Evolutionary conservation across 2,113 vertebrate species (phyloP).

Genomic region (Corythoichthys haematopterus): DNA sequence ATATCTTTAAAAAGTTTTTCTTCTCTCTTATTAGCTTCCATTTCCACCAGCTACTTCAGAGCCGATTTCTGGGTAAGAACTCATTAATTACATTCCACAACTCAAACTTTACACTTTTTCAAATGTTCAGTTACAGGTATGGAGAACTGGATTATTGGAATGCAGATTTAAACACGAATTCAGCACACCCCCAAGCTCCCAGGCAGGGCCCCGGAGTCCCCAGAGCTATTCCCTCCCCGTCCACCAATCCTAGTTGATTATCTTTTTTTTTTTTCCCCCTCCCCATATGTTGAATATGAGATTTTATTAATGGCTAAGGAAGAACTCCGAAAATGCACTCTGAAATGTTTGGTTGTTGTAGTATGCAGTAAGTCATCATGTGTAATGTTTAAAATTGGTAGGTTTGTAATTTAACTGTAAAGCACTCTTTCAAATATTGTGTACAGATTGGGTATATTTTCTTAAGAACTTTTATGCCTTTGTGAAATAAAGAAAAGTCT

Average conservation of each 20-base stretch:
- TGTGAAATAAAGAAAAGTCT: conserved; percentile 6
- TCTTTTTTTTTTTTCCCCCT: not conserved
- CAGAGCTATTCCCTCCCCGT: conserved; percentile 49
- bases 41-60: conserved; percentile 13
- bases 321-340: not conserved
- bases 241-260: not conserved
- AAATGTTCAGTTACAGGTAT: conserved; percentile 44
- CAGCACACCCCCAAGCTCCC: conserved; percentile 1
- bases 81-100: not conserved
- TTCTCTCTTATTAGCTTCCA: conserved; percentile 33
- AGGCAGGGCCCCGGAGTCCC: conserved; percentile 70
- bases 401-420: conserved; percentile 8
- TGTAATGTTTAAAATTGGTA: not conserved
- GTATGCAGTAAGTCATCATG: not conserved
- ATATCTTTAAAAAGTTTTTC: not conserved
- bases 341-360: not conserved
- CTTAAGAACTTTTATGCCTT: conserved; percentile 11
- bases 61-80: conserved; percentile 40
- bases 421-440: not conserved
- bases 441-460: not conserved
- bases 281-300: not conserved
- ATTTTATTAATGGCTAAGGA: conserved; percentile 3
- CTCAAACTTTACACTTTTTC: too few relatives aligned
- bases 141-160: conserved; percentile 53
- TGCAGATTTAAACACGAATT: not conserved